phyloP scores from a whole-genome alignment of 2,113 vertebrate genomes.

The human (Homo sapiens) region GRCh38 chr1:144399001-144399500 shows the following conservation, averaged over 20 bases:
- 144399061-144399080: neutral
- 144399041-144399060: neutral
- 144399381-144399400: neutral
- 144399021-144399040: neutral
- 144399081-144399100: neutral
- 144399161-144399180: neutral
- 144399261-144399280: neutral
- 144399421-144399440: neutral
- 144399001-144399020: neutral
- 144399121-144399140: neutral
- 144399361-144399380: neutral
- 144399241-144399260: neutral
- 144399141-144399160: neutral
- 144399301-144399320: neutral
- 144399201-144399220: neutral
- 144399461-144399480: neutral
- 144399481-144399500: neutral
- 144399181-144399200: neutral
- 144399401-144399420: neutral
- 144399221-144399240: neutral
- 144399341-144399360: neutral
- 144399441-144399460: neutral
- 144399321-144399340: constrained; percentile 4
- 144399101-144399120: neutral
- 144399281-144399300: neutral